Percentiles rank a stretch among this genome's conserved stretches.
Conservation (phyloP, 1,140 invertebrate genomes). For the Zaprionus gabonicus region DNA sequence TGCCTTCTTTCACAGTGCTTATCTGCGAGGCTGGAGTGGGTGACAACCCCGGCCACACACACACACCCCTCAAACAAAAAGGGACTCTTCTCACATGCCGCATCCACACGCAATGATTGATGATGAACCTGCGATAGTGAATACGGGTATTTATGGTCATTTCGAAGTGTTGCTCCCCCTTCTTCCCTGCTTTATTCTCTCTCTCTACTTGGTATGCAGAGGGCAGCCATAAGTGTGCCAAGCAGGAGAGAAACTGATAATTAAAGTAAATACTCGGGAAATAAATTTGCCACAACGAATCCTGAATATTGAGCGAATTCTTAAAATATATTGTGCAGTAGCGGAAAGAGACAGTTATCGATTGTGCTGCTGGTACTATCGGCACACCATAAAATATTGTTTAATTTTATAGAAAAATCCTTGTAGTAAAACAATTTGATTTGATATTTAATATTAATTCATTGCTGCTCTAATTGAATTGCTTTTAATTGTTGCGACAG, state of each 20-base stretch:
- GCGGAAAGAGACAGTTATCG: not conserved
- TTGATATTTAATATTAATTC: too few relatives aligned
- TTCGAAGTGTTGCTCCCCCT: not conserved
- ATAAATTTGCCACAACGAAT: not conserved
- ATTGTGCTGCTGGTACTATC: too few relatives aligned
- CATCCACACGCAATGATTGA: conserved; percentile 25
- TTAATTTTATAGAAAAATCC: too few relatives aligned
- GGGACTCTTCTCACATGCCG: not conserved
- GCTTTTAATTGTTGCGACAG: not conserved
- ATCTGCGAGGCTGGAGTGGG: conserved; percentile 12
- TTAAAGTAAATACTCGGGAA: conserved; percentile 14
- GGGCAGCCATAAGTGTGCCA: not conserved
- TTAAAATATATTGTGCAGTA: not conserved
- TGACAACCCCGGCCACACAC: not conserved
- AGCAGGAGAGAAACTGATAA: not conserved
- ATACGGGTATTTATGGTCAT: not conserved
- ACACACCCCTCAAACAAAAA: not conserved
- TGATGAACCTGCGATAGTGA: conserved; percentile 21
- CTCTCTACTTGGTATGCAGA: not conserved
- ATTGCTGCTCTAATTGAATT: too few relatives aligned
- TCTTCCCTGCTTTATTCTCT: too few relatives aligned
- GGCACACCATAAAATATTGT: too few relatives aligned
- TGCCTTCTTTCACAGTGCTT: not conserved
- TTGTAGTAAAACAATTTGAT: too few relatives aligned
- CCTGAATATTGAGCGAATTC: not conserved